Evolutionary conservation across 2,113 vertebrate species (phyloP), one percentile per base, ranked within the genome.

Genomic region (Nesogale talazaci): DNA sequence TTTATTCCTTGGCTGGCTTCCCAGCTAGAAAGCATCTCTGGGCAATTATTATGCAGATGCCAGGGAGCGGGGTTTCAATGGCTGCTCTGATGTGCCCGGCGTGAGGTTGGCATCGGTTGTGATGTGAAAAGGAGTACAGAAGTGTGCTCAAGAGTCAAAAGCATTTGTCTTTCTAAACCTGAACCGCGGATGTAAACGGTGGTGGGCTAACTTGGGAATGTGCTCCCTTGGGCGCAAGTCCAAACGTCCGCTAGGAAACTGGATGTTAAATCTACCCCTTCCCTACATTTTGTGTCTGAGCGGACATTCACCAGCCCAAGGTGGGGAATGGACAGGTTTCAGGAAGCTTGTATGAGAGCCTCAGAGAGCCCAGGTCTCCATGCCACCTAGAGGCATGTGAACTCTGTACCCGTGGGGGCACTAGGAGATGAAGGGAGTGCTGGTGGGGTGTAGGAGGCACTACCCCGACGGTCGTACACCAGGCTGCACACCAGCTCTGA

Each of bases 1-100:
- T 98, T 98, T 97, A 98, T 97, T 97, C 96, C 93, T 98, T 98
- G 98, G 98, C 98, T 70, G 72, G 94, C 86, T 97, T 98, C 98
- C 98, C 98, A 97, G 98, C 96, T 97, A 96, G 25, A 97, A 98
- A 97, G 95, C 92, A 96, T 98, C 97, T 98, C 97, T 96, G 69
- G 95, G 96, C 93, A 97, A 98, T 98, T 97, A 98, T 89, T 95
- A 97, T 95, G 97, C 97, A 98, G 98, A 98, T 98, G 97, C 96
- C 93, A 89, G 96, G 83, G 94, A 95, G 97, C 96, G 96, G 97
- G 97, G 97, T 97, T 97, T 95, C 96, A 97, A 97, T 97, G 97
- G 96, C 92, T 96, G 96, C 93, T 96, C 96, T 98, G 97, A 98
- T 97, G 97, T 97, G 97, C 95, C 97, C 96, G 88, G 94, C 97